These are phyloP conservation scores for Himantopus leucocephalus DNA, from an alignment of 2,113 vertebrate species.

Conservation along the genomic window DNA sequence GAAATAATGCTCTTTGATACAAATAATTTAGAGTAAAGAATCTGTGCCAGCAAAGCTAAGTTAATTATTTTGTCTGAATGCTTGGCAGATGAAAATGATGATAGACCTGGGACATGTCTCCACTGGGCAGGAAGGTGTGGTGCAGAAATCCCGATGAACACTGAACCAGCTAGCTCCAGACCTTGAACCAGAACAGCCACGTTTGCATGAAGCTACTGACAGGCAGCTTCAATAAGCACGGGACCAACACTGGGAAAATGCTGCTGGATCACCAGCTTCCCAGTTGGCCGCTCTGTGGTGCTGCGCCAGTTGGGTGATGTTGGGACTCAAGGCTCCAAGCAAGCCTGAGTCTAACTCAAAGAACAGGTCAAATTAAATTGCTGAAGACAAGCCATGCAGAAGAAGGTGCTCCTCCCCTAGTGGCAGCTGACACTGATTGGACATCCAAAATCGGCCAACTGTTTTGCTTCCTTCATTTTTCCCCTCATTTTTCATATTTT, in stretches of 20 bases:
- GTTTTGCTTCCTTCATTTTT: background rate
- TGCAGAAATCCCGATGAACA: background rate
- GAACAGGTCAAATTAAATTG: background rate
- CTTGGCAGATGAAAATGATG: slow-evolving; percentile 62
- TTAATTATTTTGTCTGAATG: slow-evolving; percentile 75
- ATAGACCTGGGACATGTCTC: slow-evolving; percentile 64
- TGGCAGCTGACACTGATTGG: background rate
- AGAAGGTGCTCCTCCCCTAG: background rate
- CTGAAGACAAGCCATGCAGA: background rate
- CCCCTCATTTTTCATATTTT: background rate
- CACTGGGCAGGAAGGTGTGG: slow-evolving; percentile 60
- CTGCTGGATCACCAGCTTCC: background rate
- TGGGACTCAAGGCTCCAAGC: background rate
- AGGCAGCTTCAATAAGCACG: background rate
- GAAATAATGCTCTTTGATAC: slow-evolving; percentile 59
- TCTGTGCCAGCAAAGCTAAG: slow-evolving; percentile 56
- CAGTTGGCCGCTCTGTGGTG: fast-evolving
- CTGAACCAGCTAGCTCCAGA: background rate
- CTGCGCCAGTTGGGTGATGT: background rate
- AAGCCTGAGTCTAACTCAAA: background rate
- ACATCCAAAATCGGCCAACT: background rate
- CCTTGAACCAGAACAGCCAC: background rate
- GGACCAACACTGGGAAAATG: background rate
- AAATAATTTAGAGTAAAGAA: slow-evolving; percentile 68
- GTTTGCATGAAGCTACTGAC: background rate